phyloP scores from a whole-genome alignment of 2,888 invertebrate species.

The Muschampia plurimacula region DNA sequence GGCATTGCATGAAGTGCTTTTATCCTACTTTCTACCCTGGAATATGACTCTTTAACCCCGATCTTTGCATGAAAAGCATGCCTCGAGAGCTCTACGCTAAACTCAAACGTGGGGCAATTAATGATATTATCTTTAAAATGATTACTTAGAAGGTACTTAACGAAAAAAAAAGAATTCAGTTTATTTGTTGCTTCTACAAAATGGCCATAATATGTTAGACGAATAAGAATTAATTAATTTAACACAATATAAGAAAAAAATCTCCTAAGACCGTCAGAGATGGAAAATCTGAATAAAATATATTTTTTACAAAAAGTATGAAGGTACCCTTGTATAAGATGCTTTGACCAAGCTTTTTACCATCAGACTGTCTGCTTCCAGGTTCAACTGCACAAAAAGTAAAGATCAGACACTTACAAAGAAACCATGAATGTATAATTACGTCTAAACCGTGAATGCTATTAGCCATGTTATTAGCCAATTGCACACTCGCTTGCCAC shows the following conservation, averaged over 20 bases:
- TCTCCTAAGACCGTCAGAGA: too few species aligned
- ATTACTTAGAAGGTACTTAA: not conserved
- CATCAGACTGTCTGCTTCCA: too few species aligned
- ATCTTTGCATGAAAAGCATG: slow-evolving; percentile 28
- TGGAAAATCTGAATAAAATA: not conserved
- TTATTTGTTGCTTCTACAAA: too few species aligned
- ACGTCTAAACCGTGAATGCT: slow-evolving; percentile 8
- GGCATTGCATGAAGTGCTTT: slow-evolving; percentile 22
- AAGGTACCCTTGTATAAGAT: too few species aligned
- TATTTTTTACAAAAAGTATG: not conserved
- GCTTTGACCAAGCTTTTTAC: too few species aligned
- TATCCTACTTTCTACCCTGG: slow-evolving; percentile 28
- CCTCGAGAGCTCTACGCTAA: not conserved
- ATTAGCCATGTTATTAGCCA: slow-evolving; percentile 8
- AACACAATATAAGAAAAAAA: too few species aligned
- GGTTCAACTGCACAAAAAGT: not conserved
- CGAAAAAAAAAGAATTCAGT: too few species aligned
- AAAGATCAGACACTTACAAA: not conserved
- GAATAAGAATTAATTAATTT: too few species aligned
- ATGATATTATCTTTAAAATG: slow-evolving; percentile 1
- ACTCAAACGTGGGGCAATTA: not conserved
- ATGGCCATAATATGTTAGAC: too few species aligned
- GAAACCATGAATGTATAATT: not conserved
- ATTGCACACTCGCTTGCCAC: slow-evolving; percentile 1
- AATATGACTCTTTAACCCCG: slow-evolving; percentile 33